These are phyloP conservation scores for Acrocera orbiculus DNA, from an alignment of 2,888 invertebrate species.

Conservation along the genomic window DNA sequence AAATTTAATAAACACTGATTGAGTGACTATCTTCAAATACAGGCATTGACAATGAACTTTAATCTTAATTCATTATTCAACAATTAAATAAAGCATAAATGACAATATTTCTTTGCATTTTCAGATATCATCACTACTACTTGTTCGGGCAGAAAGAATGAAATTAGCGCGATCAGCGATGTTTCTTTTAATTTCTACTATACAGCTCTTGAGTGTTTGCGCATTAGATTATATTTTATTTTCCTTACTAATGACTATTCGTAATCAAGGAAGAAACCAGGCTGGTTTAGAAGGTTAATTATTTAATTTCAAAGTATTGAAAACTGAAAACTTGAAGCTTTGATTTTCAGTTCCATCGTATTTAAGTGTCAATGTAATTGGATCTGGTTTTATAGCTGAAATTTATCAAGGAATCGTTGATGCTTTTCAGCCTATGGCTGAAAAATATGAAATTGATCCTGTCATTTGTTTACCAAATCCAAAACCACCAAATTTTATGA, in stretches of 20 bases:
- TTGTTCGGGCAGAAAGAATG: constrained; percentile 20
- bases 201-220: constrained; percentile 58
- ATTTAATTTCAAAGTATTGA: background rate
- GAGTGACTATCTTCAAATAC: too few relatives aligned
- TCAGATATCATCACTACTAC: constrained; percentile 20
- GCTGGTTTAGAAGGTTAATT: constrained; percentile 29
- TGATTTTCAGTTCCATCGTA: constrained; percentile 32
- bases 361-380: constrained; percentile 41
- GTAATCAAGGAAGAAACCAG: constrained; percentile 33
- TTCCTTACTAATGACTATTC: constrained; percentile 47
- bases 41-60: too few relatives aligned
- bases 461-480: constrained; percentile 61
- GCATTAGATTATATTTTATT: constrained; percentile 59
- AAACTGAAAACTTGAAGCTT: background rate
- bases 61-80: too few relatives aligned
- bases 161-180: constrained; percentile 23
- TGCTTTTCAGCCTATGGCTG: constrained; percentile 38
- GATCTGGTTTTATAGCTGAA: constrained; percentile 47
- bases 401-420: constrained; percentile 43
- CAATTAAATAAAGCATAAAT: too few relatives aligned
- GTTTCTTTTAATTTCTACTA: constrained; percentile 44
- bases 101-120: constrained; percentile 4
- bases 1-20: too few relatives aligned
- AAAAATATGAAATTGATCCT: constrained; percentile 38
- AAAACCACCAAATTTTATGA: constrained; percentile 41